These are phyloP conservation scores for Apostichopus leukothele DNA, from an alignment of 53 echinoderm and acorn worm species.

Conservation along the genomic window DNA sequence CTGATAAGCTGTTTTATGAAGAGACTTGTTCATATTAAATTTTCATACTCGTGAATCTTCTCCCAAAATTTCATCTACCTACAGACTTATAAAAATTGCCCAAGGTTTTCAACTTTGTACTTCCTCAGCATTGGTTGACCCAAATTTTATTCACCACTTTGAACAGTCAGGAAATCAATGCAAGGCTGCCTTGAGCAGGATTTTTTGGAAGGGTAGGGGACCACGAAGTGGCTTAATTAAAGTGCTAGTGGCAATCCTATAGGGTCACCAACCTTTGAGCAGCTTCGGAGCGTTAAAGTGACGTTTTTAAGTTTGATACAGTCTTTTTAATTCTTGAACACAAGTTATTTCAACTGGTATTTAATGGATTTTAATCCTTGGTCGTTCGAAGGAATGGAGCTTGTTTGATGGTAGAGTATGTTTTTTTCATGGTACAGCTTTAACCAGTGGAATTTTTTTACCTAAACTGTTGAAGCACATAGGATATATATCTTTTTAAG, in stretches of 20 bases:
- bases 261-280: constrained; percentile 16
- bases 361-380: too few species aligned
- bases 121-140: constrained; percentile 15
- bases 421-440: too few species aligned
- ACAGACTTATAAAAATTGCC: not conserved
- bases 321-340: not conserved
- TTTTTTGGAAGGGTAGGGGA: not conserved
- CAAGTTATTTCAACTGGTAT: too few species aligned
- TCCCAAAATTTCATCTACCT: too few species aligned
- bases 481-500: too few species aligned
- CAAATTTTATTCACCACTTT: not conserved
- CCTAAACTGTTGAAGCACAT: too few species aligned
- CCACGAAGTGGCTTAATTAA: constrained; percentile 8
- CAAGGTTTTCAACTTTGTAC: not conserved
- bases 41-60: too few species aligned
- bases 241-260: constrained; percentile 29
- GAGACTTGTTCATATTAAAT: not conserved
- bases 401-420: too few species aligned
- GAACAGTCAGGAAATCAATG: not conserved
- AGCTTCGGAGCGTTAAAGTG: not conserved
- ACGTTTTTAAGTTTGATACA: not conserved
- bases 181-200: not conserved
- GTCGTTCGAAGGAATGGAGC: too few species aligned
- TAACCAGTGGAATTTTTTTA: too few species aligned
- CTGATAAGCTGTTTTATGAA: not conserved